Conservation (phyloP, 2,888 invertebrate species). For the Anthrax anthrax region DNA sequence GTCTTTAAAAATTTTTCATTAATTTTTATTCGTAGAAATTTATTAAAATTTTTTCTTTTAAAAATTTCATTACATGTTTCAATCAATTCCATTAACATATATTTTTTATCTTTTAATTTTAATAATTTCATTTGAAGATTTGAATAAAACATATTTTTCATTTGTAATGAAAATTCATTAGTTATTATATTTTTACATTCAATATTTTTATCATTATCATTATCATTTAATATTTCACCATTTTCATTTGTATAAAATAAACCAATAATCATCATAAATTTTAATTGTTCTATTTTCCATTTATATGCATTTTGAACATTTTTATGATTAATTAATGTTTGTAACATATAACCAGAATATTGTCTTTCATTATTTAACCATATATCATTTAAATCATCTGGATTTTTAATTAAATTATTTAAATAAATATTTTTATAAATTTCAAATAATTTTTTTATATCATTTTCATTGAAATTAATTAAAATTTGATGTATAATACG, state of each 20-base stretch:
- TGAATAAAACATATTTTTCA: slow-evolving; percentile 54
- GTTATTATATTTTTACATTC: slow-evolving; percentile 20
- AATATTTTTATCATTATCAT: background rate
- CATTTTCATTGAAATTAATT: slow-evolving; percentile 42
- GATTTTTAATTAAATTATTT: slow-evolving; percentile 38
- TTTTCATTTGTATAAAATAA: slow-evolving; percentile 44
- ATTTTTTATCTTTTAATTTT: slow-evolving; percentile 46
- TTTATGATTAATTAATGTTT: slow-evolving; percentile 33
- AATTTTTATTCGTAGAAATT: slow-evolving; percentile 43
- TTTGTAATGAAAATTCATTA: slow-evolving; percentile 37
- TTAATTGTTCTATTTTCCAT: slow-evolving; percentile 52
- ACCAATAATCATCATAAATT: slow-evolving; percentile 47
- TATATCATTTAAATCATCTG: slow-evolving; percentile 28
- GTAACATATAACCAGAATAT: slow-evolving; percentile 46
- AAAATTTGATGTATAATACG: slow-evolving; percentile 49
- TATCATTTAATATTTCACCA: slow-evolving; percentile 13
- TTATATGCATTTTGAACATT: slow-evolving; percentile 21
- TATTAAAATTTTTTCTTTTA: slow-evolving; percentile 36
- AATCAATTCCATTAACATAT: slow-evolving; percentile 43
- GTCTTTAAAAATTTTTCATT: slow-evolving; percentile 41
- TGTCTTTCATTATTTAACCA: slow-evolving; percentile 57
- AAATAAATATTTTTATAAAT: slow-evolving; percentile 46
- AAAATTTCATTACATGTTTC: slow-evolving; percentile 42
- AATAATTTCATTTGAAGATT: slow-evolving; percentile 53
- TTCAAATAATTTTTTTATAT: slow-evolving; percentile 47